These are phyloP conservation scores for Drosophila quadrilineata DNA, from an alignment of 1,140 invertebrate species.

Conservation along the genomic window DNA sequence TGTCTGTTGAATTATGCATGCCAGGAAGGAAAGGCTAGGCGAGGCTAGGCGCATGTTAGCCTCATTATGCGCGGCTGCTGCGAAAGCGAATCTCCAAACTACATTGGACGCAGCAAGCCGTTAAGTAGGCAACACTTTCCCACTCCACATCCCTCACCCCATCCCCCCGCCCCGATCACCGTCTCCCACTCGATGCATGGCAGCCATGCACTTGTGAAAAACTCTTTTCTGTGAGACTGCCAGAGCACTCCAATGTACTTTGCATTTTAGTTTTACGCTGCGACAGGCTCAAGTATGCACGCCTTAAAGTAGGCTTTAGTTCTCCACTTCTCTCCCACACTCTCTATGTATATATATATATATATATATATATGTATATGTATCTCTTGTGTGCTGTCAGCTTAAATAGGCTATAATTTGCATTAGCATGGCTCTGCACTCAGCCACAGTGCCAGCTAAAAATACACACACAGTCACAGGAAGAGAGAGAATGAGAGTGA, in stretches of 20 bases:
- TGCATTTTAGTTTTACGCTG: slow-evolving; percentile 62
- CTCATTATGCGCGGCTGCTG: slow-evolving; percentile 73
- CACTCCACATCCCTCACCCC: background rate
- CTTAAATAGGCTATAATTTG: slow-evolving; percentile 79
- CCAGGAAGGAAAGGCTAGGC: no score
- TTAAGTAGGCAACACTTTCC: slow-evolving; percentile 59
- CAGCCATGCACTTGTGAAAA: slow-evolving; percentile 34
- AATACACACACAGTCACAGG: slow-evolving; percentile 16
- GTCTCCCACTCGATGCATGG: background rate
- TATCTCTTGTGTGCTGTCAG: slow-evolving; percentile 35
- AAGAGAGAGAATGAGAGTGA: no score
- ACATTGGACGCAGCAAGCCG: slow-evolving; percentile 63
- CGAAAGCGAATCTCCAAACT: no score
- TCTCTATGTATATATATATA: no score
- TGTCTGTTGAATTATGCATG: slow-evolving; percentile 71
- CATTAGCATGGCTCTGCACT: slow-evolving; percentile 74
- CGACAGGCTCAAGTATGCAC: slow-evolving; percentile 58
- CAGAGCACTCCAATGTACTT: slow-evolving; percentile 40
- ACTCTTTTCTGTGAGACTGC: slow-evolving; percentile 27
- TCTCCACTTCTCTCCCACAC: background rate
- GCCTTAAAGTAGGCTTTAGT: slow-evolving; percentile 65
- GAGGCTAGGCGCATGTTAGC: slow-evolving; percentile 70
- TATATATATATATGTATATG: no score
- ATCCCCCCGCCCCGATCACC: slow-evolving; percentile 11
- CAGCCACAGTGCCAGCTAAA: slow-evolving; percentile 42